A percentile compares a stretch with the other conserved stretches of the same genome.
Conservation (phyloP, 53 echinoderm and acorn worm genomes). For the Echinometra lucunter region DNA sequence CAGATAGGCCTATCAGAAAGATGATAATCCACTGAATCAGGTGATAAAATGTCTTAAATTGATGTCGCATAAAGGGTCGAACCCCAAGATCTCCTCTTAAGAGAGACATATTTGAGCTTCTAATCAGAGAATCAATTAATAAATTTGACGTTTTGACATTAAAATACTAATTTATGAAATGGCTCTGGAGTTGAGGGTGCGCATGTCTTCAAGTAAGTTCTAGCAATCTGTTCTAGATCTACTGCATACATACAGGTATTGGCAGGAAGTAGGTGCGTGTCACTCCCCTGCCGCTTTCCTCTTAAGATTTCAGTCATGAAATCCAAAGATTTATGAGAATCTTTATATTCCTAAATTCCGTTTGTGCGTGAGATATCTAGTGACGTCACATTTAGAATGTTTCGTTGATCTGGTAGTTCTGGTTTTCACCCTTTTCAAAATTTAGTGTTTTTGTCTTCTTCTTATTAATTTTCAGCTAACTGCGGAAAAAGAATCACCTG, state of each 20-base stretch:
- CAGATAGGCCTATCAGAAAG: neutral
- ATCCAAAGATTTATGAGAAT: too few relatives aligned
- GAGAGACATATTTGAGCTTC: neutral
- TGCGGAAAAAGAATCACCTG: too few relatives aligned
- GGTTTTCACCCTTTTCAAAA: too few relatives aligned
- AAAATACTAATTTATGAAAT: neutral
- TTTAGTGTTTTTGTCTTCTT: too few relatives aligned
- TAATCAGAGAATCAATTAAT: neutral
- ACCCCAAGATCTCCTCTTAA: neutral
- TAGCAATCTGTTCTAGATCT: neutral
- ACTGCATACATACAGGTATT: neutral
- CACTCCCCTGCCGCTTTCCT: neutral
- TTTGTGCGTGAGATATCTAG: too few relatives aligned
- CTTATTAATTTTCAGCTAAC: too few relatives aligned
- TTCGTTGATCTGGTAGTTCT: too few relatives aligned
- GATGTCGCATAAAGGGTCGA: neutral
- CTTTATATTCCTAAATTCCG: too few relatives aligned
- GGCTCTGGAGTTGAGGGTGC: too few relatives aligned
- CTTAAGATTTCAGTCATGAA: neutral
- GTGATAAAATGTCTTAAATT: neutral
- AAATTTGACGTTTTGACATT: neutral
- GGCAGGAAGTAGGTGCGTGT: neutral
- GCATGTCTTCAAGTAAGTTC: neutral
- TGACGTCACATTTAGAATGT: too few relatives aligned
- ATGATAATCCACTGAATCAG: neutral